phyloP scores from a whole-genome alignment of 2,113 vertebrate species.

The Montifringilla adamsi region DNA sequence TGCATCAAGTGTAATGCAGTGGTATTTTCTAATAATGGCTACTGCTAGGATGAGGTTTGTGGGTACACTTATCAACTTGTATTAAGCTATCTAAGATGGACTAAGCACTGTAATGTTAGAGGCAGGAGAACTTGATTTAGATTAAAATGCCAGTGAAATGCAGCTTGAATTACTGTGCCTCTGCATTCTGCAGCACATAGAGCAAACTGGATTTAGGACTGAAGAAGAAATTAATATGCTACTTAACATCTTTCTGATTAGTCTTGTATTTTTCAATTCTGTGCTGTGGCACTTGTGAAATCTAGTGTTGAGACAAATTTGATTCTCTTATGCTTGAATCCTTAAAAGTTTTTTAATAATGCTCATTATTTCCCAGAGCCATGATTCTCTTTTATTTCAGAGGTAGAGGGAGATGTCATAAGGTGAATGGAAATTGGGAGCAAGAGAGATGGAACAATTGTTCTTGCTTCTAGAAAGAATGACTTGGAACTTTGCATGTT shows the following conservation, averaged over 20 bases:
- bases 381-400: not conserved
- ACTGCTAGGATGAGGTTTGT: not conserved
- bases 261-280: not conserved
- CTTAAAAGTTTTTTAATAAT: not conserved
- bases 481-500: not conserved
- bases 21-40: not conserved
- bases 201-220: not conserved
- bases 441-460: not conserved
- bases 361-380: not conserved
- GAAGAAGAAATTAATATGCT: not conserved
- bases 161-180: not conserved
- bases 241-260: not conserved
- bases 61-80: not conserved
- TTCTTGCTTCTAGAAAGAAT: not conserved
- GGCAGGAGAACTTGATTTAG: not conserved
- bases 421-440: not conserved
- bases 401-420: not conserved
- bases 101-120: not conserved
- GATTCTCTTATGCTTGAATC: not conserved
- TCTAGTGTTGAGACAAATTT: not conserved
- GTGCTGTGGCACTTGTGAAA: not conserved
- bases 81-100: not conserved
- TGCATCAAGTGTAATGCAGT: not conserved
- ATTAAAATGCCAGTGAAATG: not conserved
- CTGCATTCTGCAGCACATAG: not conserved